Percentiles rank a stretch among this genome's conserved stretches.
Conservation (phyloP, 2,888 invertebrate genomes). For the Auanema sp. region DNA sequence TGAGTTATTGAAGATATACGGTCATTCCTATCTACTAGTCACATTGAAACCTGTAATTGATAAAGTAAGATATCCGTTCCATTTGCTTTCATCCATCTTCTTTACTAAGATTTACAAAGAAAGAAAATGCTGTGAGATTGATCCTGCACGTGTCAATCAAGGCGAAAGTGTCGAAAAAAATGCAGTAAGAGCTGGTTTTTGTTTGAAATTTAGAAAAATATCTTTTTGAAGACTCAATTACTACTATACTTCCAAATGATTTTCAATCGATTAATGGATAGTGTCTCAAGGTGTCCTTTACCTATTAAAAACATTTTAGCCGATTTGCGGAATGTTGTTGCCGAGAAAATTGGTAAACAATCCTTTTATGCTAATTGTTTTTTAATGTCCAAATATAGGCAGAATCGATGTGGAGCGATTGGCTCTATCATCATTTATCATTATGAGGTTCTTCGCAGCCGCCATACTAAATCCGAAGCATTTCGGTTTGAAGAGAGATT, state of each 20-base stretch:
- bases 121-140: conserved; percentile 60
- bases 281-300: conserved; percentile 53
- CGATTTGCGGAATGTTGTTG: conserved; percentile 58
- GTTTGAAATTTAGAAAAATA: background rate
- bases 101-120: conserved; percentile 58
- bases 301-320: conserved; percentile 51
- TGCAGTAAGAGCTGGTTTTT: conserved; percentile 24
- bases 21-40: conserved; percentile 54
- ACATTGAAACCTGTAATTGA: conserved; percentile 61
- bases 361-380: background rate
- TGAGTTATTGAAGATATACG: conserved; percentile 60
- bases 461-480: conserved; percentile 61
- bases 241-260: conserved; percentile 55
- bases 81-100: background rate
- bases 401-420: conserved; percentile 51
- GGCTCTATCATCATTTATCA: conserved; percentile 60
- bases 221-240: conserved; percentile 39
- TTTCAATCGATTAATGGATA: conserved; percentile 55
- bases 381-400: conserved; percentile 19
- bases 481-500: conserved; percentile 55
- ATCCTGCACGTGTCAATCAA: conserved; percentile 47
- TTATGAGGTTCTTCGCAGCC: conserved; percentile 63
- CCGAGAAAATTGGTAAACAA: conserved; percentile 26
- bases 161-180: conserved; percentile 46
- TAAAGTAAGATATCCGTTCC: conserved; percentile 33